phyloP scores from a whole-genome alignment of 2,888 invertebrate genomes.

The Scaeva pyrastri region DNA sequence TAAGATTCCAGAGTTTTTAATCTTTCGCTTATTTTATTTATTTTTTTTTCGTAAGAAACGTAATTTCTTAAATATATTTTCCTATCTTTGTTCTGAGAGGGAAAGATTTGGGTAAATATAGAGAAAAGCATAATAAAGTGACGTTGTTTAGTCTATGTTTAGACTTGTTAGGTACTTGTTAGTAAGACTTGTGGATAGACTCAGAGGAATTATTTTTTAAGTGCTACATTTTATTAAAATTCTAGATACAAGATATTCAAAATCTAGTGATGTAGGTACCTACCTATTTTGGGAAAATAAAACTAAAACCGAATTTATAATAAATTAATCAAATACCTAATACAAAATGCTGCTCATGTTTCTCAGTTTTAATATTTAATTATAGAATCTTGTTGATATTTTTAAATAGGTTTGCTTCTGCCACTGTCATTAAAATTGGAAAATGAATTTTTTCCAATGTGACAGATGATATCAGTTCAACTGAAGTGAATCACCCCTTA shows the following conservation, averaged over 20 bases:
- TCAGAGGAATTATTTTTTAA: neutral
- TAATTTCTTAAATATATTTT: conserved; percentile 1
- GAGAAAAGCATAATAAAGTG: neutral
- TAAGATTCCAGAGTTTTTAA: conserved; percentile 50
- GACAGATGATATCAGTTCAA: conserved; percentile 19
- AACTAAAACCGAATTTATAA: too few relatives aligned
- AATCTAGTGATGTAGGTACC: too few relatives aligned
- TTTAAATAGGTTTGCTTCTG: too few relatives aligned
- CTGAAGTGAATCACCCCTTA: conserved; percentile 3
- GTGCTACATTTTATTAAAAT: conserved; percentile 13
- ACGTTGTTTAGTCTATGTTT: conserved; percentile 14
- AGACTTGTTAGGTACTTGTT: too few relatives aligned
- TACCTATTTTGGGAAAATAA: too few relatives aligned
- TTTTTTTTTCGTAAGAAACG: neutral
- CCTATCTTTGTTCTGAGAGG: conserved; percentile 2
- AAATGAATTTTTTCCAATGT: conserved; percentile 9
- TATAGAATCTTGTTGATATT: conserved; percentile 8
- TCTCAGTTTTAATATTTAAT: neutral
- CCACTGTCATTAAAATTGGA: too few relatives aligned
- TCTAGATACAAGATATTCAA: neutral
- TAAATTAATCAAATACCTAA: too few relatives aligned
- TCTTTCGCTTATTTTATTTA: conserved; percentile 10
- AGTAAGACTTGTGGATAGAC: conserved; percentile 1
- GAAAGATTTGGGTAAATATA: neutral
- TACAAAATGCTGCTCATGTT: too few relatives aligned